A percentile compares a stretch with the other conserved stretches of the same genome.
These are phyloP conservation scores for Takifugu rubripes DNA, from an alignment of 2,797 vertebrate genomes.

Conservation along the genomic window DNA sequence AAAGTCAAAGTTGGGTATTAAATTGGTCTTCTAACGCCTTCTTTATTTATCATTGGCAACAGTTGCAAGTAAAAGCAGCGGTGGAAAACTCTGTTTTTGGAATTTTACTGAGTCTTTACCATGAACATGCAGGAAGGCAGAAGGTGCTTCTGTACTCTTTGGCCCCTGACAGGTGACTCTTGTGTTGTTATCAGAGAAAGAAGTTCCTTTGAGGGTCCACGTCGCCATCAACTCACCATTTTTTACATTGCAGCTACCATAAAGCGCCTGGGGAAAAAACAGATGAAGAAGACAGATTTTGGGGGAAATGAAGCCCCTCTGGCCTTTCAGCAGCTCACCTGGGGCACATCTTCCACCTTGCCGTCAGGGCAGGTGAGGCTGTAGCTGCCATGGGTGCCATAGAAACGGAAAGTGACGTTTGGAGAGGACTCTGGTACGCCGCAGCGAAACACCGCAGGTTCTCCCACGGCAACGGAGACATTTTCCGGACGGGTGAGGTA, in stretches of 20 bases:
- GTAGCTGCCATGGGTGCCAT: slow-evolving; percentile 30
- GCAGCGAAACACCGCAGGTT: slow-evolving; percentile 52
- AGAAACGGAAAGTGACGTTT: slow-evolving; percentile 41
- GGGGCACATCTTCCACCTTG: slow-evolving; percentile 24
- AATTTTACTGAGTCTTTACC: slow-evolving; percentile 32
- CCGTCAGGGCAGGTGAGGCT: slow-evolving; percentile 52
- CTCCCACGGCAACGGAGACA: slow-evolving; percentile 37
- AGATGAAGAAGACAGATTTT: background rate
- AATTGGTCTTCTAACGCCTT: no score
- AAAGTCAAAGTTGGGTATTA: background rate
- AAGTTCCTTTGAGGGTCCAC: slow-evolving; percentile 54
- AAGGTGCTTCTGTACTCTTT: background rate
- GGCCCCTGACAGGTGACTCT: slow-evolving; percentile 44
- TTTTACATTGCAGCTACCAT: slow-evolving; percentile 42
- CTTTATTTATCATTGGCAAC: no score
- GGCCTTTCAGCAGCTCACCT: slow-evolving; percentile 39
- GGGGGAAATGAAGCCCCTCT: background rate
- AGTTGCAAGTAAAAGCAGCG: no score
- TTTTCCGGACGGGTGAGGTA: slow-evolving; percentile 32
- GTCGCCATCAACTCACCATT: slow-evolving; percentile 33
- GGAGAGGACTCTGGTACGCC: slow-evolving; percentile 30
- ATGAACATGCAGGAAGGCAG: slow-evolving; percentile 48
- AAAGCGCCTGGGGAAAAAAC: slow-evolving; percentile 40
- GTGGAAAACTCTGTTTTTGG: background rate
- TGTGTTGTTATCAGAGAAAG: slow-evolving; percentile 45